A percentile compares a stretch with the other conserved stretches of the same genome.
Evolutionary conservation across 1,140 invertebrate genomes (phyloP).

Genomic region (Tetramorium simillimum): DNA sequence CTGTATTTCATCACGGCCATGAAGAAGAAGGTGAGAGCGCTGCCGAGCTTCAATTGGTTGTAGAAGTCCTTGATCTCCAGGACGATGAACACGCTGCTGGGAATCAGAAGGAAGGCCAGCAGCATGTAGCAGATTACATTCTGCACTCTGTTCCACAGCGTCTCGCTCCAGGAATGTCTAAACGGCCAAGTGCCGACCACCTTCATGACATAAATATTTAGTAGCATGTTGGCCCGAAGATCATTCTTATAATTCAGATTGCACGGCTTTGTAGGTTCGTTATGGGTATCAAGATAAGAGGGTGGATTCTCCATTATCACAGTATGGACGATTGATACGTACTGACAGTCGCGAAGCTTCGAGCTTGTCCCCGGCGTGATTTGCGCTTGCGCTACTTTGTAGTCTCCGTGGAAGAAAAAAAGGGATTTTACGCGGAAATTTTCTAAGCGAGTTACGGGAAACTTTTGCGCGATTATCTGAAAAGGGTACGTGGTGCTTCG

Average conservation of each 20-base stretch:
- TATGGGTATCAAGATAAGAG: background rate
- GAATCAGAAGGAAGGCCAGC: slow-evolving; percentile 55
- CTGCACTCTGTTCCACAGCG: background rate
- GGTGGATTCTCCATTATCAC: background rate
- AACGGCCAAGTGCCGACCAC: slow-evolving; percentile 53
- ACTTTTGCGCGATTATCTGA: slow-evolving; percentile 16
- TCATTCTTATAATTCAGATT: slow-evolving; percentile 15
- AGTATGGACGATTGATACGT: background rate
- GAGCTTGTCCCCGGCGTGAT: background rate
- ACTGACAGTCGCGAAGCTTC: slow-evolving; percentile 4
- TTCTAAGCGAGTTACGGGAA: background rate
- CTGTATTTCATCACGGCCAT: slow-evolving; percentile 77
- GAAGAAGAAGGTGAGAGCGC: slow-evolving; percentile 76
- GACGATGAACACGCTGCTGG: slow-evolving; percentile 45
- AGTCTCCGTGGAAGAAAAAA: background rate
- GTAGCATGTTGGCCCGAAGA: background rate
- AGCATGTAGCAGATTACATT: slow-evolving; percentile 3
- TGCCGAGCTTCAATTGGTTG: slow-evolving; percentile 72
- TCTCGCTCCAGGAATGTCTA: background rate
- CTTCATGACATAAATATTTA: slow-evolving; percentile 34
- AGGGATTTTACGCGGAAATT: background rate
- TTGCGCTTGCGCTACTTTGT: slow-evolving; percentile 30
- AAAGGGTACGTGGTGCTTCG: background rate
- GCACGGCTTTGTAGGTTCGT: background rate
- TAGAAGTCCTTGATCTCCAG: slow-evolving; percentile 70